phyloP scores from a whole-genome alignment of 2,113 vertebrate genomes.

The Petromus typicus region DNA sequence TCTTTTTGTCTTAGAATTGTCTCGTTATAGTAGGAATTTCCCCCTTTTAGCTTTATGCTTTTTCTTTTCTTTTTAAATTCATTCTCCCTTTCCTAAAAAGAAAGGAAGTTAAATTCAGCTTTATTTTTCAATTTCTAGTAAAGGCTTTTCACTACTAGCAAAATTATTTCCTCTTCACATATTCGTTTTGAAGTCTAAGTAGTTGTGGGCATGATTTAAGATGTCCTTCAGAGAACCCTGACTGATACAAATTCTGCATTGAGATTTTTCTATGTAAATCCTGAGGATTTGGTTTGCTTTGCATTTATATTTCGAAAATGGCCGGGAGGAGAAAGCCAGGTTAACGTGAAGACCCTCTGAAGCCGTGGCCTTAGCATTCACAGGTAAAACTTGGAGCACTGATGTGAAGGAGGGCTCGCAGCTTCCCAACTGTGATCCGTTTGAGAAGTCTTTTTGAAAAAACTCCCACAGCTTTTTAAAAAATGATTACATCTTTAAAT shows the following conservation, averaged over 20 bases:
- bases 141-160: slow-evolving; percentile 11
- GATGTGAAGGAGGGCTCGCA: background rate
- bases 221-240: background rate
- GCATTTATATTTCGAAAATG: slow-evolving; percentile 35
- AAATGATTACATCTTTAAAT: background rate
- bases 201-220: background rate
- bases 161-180: background rate
- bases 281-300: background rate
- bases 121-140: slow-evolving; percentile 13
- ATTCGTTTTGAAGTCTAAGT: slow-evolving; percentile 36
- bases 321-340: background rate
- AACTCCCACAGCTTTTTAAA: background rate
- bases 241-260: slow-evolving; percentile 10
- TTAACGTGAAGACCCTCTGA: background rate
- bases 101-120: background rate
- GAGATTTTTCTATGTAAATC: background rate
- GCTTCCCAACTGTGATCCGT: background rate
- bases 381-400: background rate
- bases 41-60: background rate
- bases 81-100: background rate
- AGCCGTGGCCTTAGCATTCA: background rate
- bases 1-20: background rate
- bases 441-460: background rate
- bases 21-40: background rate
- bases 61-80: background rate